These are phyloP conservation scores for Pandemis cinnamomeana DNA, from an alignment of 2,888 invertebrate genomes.

Conservation along the genomic window DNA sequence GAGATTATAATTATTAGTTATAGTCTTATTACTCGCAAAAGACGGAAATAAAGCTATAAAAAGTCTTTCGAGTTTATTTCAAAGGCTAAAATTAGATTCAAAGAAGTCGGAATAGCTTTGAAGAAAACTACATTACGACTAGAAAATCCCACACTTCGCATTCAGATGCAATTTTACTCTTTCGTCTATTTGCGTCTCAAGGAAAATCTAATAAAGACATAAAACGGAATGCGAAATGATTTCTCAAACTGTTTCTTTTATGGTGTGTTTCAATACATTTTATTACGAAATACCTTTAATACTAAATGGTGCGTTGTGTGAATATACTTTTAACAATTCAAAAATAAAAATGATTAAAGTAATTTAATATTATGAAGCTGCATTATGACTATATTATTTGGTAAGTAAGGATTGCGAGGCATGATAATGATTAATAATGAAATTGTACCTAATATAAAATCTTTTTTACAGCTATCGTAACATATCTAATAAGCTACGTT, in stretches of 20 bases:
- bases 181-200: slow-evolving; percentile 9
- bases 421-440: not conserved
- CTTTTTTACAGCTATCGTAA: slow-evolving; percentile 53
- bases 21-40: too few species aligned
- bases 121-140: not conserved
- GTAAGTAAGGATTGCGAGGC: slow-evolving; percentile 51
- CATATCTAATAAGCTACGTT: slow-evolving; percentile 55
- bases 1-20: too few species aligned
- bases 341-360: not conserved
- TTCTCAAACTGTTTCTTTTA: slow-evolving; percentile 25
- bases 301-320: not conserved
- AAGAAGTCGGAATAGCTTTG: not conserved
- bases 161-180: slow-evolving; percentile 2
- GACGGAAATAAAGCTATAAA: too few species aligned
- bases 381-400: slow-evolving; percentile 63
- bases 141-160: not conserved
- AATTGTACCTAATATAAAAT: too few species aligned
- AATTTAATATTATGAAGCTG: slow-evolving; percentile 55
- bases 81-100: not conserved
- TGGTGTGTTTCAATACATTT: slow-evolving; percentile 32
- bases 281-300: slow-evolving; percentile 25
- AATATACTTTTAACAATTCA: not conserved
- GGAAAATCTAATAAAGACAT: slow-evolving; percentile 33
- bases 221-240: slow-evolving; percentile 28
- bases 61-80: not conserved